Conservation (phyloP, 2,113 vertebrate species). For the Clarias batrachus region DNA sequence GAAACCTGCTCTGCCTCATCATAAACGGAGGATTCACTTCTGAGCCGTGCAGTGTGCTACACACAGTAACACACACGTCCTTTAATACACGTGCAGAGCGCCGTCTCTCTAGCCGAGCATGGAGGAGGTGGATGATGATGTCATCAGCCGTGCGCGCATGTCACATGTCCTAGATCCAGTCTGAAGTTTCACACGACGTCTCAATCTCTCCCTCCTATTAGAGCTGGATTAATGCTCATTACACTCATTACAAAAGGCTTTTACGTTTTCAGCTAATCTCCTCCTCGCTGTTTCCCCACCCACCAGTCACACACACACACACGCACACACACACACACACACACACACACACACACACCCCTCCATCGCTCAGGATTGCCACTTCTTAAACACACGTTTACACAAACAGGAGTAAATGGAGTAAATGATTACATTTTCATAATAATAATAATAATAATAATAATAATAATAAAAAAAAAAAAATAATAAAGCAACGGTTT, state of each 20-base stretch:
- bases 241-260: conserved; percentile 43
- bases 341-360: background rate
- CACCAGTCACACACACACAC: background rate
- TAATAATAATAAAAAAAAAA: background rate
- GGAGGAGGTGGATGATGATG: conserved; percentile 25
- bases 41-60: background rate
- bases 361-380: conserved; percentile 15
- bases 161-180: conserved; percentile 34
- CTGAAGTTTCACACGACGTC: conserved; percentile 16
- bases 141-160: conserved; percentile 37
- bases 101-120: background rate
- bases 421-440: background rate
- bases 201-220: conserved; percentile 42
- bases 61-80: background rate
- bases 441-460: background rate
- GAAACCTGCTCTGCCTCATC: background rate
- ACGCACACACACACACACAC: background rate
- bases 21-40: background rate
- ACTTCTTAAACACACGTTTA: background rate
- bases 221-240: conserved; percentile 54
- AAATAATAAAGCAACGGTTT: background rate
- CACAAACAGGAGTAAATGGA: background rate
- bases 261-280: conserved; percentile 44
- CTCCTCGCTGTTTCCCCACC: conserved; percentile 32
- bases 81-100: background rate